These are phyloP conservation scores for Acrocera orbiculus DNA, from an alignment of 2,888 invertebrate genomes.

Conservation along the genomic window DNA sequence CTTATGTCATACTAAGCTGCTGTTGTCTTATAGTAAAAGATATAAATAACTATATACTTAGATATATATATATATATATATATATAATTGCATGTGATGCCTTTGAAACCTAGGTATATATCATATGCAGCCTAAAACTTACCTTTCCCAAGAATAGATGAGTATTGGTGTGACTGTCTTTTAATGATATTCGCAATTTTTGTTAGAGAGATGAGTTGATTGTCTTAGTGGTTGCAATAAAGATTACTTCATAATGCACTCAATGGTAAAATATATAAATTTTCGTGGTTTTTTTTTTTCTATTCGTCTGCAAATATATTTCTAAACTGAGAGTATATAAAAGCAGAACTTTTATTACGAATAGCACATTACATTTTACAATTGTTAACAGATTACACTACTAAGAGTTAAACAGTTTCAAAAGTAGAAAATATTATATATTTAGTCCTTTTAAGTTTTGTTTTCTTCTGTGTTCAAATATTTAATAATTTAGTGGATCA, in stretches of 20 bases:
- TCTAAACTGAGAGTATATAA: slow-evolving; percentile 8
- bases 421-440: neutral
- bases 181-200: too few species aligned
- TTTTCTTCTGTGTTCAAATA: neutral
- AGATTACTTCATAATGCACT: slow-evolving; percentile 5
- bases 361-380: slow-evolving; percentile 7
- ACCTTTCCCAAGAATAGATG: too few species aligned
- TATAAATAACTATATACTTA: too few species aligned
- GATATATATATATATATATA: too few species aligned
- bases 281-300: slow-evolving; percentile 4
- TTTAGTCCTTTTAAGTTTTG: neutral
- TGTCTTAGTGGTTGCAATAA: slow-evolving; percentile 6
- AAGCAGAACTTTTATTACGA: slow-evolving; percentile 7
- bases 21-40: too few species aligned
- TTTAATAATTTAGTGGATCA: neutral
- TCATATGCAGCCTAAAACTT: too few species aligned
- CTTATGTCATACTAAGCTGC: too few species aligned
- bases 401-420: neutral
- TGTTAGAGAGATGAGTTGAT: neutral
- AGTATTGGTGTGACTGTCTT: too few species aligned
- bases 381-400: slow-evolving; percentile 2
- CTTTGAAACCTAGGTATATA: too few species aligned
- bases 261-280: slow-evolving; percentile 4
- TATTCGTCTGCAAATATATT: neutral
- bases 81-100: too few species aligned